Percentiles rank a stretch among this genome's conserved stretches.
These are phyloP conservation scores for Micrasema longulum DNA, from an alignment of 1,140 invertebrate genomes.

Conservation along the genomic window DNA sequence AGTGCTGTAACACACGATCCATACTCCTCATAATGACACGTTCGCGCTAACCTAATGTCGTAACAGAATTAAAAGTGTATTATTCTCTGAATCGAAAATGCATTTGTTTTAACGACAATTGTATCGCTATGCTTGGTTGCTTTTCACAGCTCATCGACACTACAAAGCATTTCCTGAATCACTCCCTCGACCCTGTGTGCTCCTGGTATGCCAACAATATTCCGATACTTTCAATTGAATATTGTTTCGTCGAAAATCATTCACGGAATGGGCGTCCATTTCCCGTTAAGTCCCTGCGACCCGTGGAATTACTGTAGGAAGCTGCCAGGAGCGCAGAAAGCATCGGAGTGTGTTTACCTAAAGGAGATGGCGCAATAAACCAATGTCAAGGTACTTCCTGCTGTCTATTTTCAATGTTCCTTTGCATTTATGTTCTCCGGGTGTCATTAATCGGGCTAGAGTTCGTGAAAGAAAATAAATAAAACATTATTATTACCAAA, in stretches of 20 bases:
- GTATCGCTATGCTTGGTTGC: slow-evolving; percentile 21
- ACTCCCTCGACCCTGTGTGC: slow-evolving; percentile 13
- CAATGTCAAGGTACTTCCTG: slow-evolving; percentile 45
- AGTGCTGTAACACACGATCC: no score
- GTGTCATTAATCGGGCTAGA: slow-evolving; percentile 1
- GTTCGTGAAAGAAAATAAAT: no score
- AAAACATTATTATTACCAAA: no score
- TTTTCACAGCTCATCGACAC: slow-evolving; percentile 38
- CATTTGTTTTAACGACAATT: slow-evolving; percentile 41
- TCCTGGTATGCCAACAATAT: slow-evolving; percentile 16
- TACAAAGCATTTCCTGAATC: slow-evolving; percentile 26
- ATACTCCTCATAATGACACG: no score
- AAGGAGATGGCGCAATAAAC: slow-evolving; percentile 44
- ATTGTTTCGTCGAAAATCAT: slow-evolving; percentile 40
- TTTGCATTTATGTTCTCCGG: slow-evolving; percentile 25
- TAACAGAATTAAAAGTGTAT: slow-evolving; percentile 39
- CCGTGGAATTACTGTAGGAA: slow-evolving; percentile 31
- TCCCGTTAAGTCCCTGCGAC: slow-evolving; percentile 33
- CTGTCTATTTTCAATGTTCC: slow-evolving; percentile 1
- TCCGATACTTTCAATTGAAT: slow-evolving; percentile 12
- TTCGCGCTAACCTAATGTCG: slow-evolving; percentile 27
- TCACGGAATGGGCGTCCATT: slow-evolving; percentile 32
- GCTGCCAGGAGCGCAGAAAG: slow-evolving; percentile 28
- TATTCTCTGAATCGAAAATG: slow-evolving; percentile 35
- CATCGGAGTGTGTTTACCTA: slow-evolving; percentile 36